A percentile compares a stretch with the other conserved stretches of the same genome.
Evolutionary conservation across 2,797 vertebrate genomes (phyloP).

Genomic region (Sebastes minor): DNA sequence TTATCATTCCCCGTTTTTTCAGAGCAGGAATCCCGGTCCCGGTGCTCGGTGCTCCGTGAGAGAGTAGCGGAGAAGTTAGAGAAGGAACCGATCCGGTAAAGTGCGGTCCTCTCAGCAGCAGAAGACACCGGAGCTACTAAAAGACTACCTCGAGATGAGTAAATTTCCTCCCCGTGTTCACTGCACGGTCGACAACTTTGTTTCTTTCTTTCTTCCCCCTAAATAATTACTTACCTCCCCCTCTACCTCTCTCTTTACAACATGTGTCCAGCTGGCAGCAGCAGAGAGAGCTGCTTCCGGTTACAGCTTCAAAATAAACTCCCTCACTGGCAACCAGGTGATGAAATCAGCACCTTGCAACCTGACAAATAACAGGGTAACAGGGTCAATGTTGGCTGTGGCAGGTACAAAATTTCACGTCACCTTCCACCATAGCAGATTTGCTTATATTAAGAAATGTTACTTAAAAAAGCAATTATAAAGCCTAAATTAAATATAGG

Average conservation of each 20-base stretch:
- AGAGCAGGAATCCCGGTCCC: slow-evolving; percentile 35
- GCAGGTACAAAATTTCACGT: too few species aligned
- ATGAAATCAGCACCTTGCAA: too few species aligned
- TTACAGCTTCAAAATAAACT: neutral
- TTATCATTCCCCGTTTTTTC: slow-evolving; percentile 58
- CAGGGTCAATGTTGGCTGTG: too few species aligned
- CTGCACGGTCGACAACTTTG: slow-evolving; percentile 76
- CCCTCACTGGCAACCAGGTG: accelerated
- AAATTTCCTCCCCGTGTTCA: slow-evolving; percentile 69
- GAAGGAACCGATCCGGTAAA: too few species aligned
- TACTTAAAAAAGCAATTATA: too few species aligned
- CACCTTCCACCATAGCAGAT: too few species aligned
- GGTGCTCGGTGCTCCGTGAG: slow-evolving; percentile 23
- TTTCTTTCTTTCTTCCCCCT: slow-evolving; percentile 85
- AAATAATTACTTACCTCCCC: slow-evolving; percentile 81
- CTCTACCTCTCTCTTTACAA: slow-evolving; percentile 22
- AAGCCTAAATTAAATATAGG: too few species aligned
- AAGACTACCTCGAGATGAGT: neutral
- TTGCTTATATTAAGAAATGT: too few species aligned
- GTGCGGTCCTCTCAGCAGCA: too few species aligned
- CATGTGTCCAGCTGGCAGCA: neutral
- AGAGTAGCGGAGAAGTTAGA: slow-evolving; percentile 60
- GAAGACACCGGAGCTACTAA: too few species aligned
- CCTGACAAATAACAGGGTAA: too few species aligned
- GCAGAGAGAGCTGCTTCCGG: neutral